Conservation (phyloP, 2,797 vertebrate species). For the Cyprinodon diabolis region DNA sequence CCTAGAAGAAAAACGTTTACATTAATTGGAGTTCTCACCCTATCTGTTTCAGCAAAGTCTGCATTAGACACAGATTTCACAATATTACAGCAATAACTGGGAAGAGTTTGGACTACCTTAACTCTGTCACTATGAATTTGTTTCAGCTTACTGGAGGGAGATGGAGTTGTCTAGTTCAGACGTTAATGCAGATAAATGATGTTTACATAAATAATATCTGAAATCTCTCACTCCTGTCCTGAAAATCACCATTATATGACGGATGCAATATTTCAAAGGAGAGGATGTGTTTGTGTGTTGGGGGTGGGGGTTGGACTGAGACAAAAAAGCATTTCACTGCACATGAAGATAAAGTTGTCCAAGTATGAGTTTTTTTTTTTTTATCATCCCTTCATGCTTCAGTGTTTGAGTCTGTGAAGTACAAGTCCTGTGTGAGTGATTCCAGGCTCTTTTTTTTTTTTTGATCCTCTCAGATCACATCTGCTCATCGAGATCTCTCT, state of each 20-base stretch:
- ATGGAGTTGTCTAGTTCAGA: conserved; percentile 22
- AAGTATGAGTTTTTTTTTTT: conserved; percentile 3
- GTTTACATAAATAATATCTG: conserved; percentile 56
- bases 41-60: neutral
- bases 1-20: neutral
- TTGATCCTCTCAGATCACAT: conserved; percentile 38
- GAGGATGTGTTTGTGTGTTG: neutral
- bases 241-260: conserved; percentile 34
- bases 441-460: conserved; percentile 21
- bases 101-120: neutral
- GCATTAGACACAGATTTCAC: neutral
- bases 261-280: conserved; percentile 48
- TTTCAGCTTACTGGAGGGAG: conserved; percentile 18
- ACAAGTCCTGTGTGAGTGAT: conserved; percentile 24
- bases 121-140: neutral
- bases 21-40: neutral
- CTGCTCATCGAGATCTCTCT: conserved; percentile 20
- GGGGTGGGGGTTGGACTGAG: neutral
- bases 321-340: neutral
- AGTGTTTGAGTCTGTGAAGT: conserved; percentile 24
- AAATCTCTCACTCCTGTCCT: conserved; percentile 30
- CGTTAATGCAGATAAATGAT: conserved; percentile 49
- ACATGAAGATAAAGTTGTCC: conserved; percentile 2
- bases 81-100: neutral
- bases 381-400: conserved; percentile 20